phyloP scores from a whole-genome alignment of 2,113 vertebrate species.

The Poeciliopsis occidentalis region DNA sequence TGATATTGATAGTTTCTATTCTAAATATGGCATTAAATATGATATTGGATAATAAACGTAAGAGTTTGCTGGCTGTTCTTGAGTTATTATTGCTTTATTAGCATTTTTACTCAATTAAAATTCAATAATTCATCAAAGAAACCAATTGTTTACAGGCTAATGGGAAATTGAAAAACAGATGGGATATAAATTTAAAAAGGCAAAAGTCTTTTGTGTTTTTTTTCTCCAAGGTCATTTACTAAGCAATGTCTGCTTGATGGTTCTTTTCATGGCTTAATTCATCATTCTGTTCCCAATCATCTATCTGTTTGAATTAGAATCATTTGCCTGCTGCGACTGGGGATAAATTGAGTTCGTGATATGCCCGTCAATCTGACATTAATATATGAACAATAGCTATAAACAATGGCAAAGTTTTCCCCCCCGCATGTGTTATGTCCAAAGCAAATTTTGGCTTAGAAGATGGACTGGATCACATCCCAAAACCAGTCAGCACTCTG shows the following conservation, averaged over 20 bases:
- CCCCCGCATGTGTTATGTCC: conserved; percentile 22
- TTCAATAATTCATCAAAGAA: background rate
- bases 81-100: background rate
- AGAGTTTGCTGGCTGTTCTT: background rate
- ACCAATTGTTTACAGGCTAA: background rate
- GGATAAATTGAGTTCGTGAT: conserved; percentile 51
- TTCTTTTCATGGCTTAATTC: conserved; percentile 41
- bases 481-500: conserved; percentile 18
- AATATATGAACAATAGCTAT: conserved; percentile 53
- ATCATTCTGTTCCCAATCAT: conserved; percentile 47
- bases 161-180: background rate
- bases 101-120: background rate
- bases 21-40: background rate
- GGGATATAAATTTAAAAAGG: conserved; percentile 5
- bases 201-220: conserved; percentile 37
- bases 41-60: background rate
- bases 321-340: conserved; percentile 45
- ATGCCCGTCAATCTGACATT: conserved; percentile 56
- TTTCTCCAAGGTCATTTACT: conserved; percentile 48
- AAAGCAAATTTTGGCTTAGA: conserved; percentile 26
- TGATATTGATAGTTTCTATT: background rate
- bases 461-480: conserved; percentile 34
- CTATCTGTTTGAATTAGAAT: conserved; percentile 59
- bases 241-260: conserved; percentile 31
- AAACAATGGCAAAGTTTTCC: conserved; percentile 14